A percentile compares a stretch with the other conserved stretches of the same genome.
Evolutionary conservation across 1,140 invertebrate genomes (phyloP).

Genomic region (Odontomachus brunneus): DNA sequence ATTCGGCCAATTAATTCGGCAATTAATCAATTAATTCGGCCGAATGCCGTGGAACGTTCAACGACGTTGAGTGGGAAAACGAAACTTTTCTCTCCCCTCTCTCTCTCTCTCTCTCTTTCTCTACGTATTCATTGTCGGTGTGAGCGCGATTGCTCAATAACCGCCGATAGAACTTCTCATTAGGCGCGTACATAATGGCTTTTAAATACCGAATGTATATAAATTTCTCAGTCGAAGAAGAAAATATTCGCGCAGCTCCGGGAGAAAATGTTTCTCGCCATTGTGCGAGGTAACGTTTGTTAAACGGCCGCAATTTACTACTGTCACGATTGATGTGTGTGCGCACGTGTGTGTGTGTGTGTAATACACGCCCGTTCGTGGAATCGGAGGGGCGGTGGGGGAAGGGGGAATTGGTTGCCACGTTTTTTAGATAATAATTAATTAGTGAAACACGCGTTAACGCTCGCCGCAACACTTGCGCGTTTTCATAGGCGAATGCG

Average conservation of each 20-base stretch:
- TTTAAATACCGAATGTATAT: conserved; percentile 41
- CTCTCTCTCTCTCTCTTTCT: too few relatives aligned
- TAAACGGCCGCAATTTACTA: conserved; percentile 52
- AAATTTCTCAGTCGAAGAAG: conserved; percentile 45
- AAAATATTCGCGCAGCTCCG: conserved; percentile 24
- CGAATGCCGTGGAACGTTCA: background rate
- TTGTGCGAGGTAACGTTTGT: conserved; percentile 50
- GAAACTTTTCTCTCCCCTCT: background rate
- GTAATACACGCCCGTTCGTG: conserved; percentile 12
- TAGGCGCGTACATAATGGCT: conserved; percentile 42
- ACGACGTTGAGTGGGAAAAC: conserved; percentile 25
- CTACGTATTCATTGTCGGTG: conserved; percentile 38
- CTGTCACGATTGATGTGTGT: conserved; percentile 62
- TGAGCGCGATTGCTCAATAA: conserved; percentile 51
- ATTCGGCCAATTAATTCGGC: conserved; percentile 6
- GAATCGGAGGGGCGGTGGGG: conserved; percentile 1
- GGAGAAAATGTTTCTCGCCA: conserved; percentile 45
- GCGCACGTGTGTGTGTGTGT: too few relatives aligned
- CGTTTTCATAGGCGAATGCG: background rate
- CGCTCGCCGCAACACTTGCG: conserved; percentile 13
- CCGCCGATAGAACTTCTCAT: conserved; percentile 49
- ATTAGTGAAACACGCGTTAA: conserved; percentile 19
- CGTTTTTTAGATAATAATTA: conserved; percentile 55
- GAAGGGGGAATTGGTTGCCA: background rate
- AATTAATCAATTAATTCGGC: conserved; percentile 24